Conservation (phyloP, 2,888 invertebrate genomes). For the Keiferia lycopersicella region DNA sequence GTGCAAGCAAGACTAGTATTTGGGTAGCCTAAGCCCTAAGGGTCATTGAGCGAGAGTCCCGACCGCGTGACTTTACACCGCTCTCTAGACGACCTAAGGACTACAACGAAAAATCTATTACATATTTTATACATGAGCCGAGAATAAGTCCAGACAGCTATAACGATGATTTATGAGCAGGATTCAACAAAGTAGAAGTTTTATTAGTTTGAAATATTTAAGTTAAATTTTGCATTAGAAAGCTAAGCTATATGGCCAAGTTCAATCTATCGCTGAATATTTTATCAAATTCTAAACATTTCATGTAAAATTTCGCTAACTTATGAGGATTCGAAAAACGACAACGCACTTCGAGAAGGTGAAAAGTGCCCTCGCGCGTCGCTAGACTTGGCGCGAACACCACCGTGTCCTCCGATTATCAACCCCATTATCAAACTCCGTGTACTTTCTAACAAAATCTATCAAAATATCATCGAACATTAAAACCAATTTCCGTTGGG, state of each 20-base stretch:
- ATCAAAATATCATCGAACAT: constrained; percentile 41
- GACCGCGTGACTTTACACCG: constrained; percentile 68
- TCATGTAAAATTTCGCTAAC: too few species aligned
- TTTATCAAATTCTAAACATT: not conserved
- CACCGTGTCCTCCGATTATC: too few species aligned
- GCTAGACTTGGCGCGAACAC: too few species aligned
- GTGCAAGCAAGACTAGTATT: too few species aligned
- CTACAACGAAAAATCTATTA: not conserved
- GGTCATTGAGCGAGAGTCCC: constrained; percentile 42
- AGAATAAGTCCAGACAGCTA: not conserved
- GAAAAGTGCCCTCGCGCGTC: too few species aligned
- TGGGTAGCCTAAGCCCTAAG: not conserved
- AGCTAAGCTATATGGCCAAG: not conserved
- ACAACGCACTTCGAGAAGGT: too few species aligned
- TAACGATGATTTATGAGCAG: not conserved
- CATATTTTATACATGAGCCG: constrained; percentile 5
- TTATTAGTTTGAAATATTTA: not conserved
- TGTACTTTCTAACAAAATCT: constrained; percentile 27
- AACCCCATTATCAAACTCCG: not conserved
- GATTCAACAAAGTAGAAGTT: not conserved
- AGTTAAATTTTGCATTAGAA: not conserved
- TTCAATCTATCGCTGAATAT: too few species aligned
- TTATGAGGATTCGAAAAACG: too few species aligned
- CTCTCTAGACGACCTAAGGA: constrained; percentile 69
- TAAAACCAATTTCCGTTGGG: constrained; percentile 41